Base-by-base conservation (phyloP, 2,113 vertebrate species). In the Indri indri region DNA sequence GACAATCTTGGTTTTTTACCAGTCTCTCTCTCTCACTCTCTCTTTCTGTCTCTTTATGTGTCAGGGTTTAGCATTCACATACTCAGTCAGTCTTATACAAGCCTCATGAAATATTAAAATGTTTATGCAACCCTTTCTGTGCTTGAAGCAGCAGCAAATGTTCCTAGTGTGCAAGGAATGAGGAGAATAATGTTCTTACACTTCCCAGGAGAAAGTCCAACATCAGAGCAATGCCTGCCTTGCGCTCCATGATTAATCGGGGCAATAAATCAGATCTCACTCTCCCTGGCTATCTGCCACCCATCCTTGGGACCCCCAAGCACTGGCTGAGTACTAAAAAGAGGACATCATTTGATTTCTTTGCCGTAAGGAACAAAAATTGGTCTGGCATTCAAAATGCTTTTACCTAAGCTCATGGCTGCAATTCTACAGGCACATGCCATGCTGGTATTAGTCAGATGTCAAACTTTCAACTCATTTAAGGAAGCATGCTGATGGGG, bases 101-200 rank as follows among this genome's bases (percentile, higher is more conserved):
- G 94, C 96, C 97, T 99, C 98, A 99, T 99, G 98, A 95, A 99
- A 98, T 98, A 98, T 99, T 99, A 99, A 99, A 98, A 98, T 98
- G 98, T 99, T 99, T 99, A 98, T 80, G 97, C 97, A 98, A 98
- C 96, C 92, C 95, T 98, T 97, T 98, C 98, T 97, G 97, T 91
- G 96, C 98, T 98, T 96, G 92, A 98, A 99, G 97, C 94, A 97
- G 97, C 90, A 97, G 97, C 97, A 98, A 98, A 97, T 98, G 94
- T 97, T 98, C 97, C 90, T 89, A 92, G 77, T 84, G 77, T 94
- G 86, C 92, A 98, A 88, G 96, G 94, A 98, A 97, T 94, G 97
- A 97, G 76, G 94, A 98, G 97, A 98, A 97, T 97, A 96, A 98
- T 93, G 93, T 97, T 98, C 96, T 86, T 87, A 74, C 47, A 97